Conservation (phyloP, 2,113 vertebrate genomes). For the Crotophaga sulcirostris region DNA sequence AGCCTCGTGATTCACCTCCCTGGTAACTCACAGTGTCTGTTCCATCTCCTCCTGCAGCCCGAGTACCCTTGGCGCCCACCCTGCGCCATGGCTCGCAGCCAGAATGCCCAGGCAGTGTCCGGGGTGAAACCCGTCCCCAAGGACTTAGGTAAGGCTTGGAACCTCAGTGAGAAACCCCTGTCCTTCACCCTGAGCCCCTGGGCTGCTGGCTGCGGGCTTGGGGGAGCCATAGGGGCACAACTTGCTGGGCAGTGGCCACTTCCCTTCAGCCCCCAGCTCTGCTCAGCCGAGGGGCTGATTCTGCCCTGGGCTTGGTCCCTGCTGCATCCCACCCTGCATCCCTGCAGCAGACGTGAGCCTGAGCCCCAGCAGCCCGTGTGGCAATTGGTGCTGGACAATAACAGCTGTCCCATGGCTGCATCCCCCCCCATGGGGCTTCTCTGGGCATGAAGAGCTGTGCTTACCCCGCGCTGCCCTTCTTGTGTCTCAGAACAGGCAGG, state of each 20-base stretch:
- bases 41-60: slow-evolving; percentile 45
- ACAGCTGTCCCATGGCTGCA: accelerated
- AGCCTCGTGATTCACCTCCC: background rate
- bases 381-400: accelerated
- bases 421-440: background rate
- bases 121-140: slow-evolving; percentile 81
- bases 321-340: background rate
- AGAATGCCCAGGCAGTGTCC: slow-evolving; percentile 75
- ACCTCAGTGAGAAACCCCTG: accelerated
- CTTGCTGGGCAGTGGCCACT: background rate
- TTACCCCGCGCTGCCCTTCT: background rate
- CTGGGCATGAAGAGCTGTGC: background rate
- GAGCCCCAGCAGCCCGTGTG: background rate
- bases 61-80: slow-evolving; percentile 89
- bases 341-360: background rate
- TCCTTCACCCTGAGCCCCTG: background rate
- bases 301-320: accelerated
- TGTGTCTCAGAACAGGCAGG: slow-evolving; percentile 68
- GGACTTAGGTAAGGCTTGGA: slow-evolving; percentile 83
- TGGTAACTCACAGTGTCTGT: background rate
- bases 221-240: background rate
- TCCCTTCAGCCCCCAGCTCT: background rate
- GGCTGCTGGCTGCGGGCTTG: background rate
- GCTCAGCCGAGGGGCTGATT: background rate
- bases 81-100: slow-evolving; percentile 81